These are phyloP conservation scores for Drosophila tropicalis DNA, from an alignment of 1,140 invertebrate species.

Conservation along the genomic window DNA sequence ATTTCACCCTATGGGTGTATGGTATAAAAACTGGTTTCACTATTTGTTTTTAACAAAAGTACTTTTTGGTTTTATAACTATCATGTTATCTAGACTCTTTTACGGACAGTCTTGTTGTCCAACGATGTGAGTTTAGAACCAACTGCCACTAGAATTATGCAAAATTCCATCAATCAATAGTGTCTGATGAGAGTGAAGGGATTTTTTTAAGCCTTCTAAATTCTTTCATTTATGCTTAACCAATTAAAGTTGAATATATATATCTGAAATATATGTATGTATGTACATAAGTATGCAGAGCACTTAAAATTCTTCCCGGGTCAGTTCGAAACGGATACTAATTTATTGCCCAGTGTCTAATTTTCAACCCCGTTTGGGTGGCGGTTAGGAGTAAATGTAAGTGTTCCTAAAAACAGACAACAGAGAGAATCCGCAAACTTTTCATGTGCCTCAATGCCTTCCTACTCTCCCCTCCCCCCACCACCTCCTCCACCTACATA, in stretches of 20 bases:
- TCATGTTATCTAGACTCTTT: too few relatives aligned
- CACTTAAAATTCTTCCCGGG: conserved; percentile 9
- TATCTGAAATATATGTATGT: background rate
- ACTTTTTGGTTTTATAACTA: background rate
- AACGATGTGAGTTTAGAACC: too few relatives aligned
- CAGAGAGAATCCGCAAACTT: conserved; percentile 28
- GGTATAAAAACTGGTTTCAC: background rate
- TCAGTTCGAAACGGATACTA: conserved; percentile 14
- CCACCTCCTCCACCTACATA: background rate
- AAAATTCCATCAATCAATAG: too few relatives aligned
- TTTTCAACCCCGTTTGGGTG: conserved; percentile 33
- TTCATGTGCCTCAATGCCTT: background rate
- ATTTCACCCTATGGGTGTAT: too few relatives aligned
- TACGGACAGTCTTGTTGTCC: too few relatives aligned
- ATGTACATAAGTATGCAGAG: background rate
- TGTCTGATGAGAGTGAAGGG: too few relatives aligned
- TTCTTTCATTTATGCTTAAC: too few relatives aligned
- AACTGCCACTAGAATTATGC: too few relatives aligned
- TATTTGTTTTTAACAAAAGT: background rate
- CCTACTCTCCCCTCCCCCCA: too few relatives aligned
- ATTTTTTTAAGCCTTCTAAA: too few relatives aligned
- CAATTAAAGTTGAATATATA: too few relatives aligned
- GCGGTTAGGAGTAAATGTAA: conserved; percentile 15
- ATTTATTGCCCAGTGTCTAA: conserved; percentile 27
- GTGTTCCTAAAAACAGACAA: conserved; percentile 23